Conservation (phyloP, 37 sponge, comb jelly and placozoan species). For the Axinella damicornis region DNA sequence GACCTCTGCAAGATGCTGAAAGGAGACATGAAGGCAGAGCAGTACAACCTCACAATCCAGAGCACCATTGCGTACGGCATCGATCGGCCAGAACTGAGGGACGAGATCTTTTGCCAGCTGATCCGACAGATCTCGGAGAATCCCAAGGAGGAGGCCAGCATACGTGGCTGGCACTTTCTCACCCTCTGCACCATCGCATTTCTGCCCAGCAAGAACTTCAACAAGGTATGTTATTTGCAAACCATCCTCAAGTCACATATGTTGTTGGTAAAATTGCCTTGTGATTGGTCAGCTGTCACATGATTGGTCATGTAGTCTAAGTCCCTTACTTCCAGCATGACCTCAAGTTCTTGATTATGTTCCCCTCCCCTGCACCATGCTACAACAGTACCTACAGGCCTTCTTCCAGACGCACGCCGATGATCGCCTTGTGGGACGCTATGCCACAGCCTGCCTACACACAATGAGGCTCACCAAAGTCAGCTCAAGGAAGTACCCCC, state of each 20-base stretch:
- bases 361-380: not conserved
- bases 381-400: constrained; percentile 86
- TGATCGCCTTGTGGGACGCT: constrained; percentile 51
- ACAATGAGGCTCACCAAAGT: constrained; percentile 81
- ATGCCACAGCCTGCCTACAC: constrained; percentile 76
- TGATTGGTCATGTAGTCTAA: not conserved
- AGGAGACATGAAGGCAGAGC: constrained; percentile 86
- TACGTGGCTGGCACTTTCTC: constrained; percentile 90
- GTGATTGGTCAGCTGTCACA: too few relatives aligned
- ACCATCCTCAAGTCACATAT: too few relatives aligned
- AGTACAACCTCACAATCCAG: constrained; percentile 87
- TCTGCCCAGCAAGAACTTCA: constrained; percentile 89
- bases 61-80: constrained; percentile 95
- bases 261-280: too few relatives aligned
- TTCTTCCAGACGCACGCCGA: constrained; percentile 60
- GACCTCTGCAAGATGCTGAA: constrained; percentile 85
- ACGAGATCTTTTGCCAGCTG: constrained; percentile 95
- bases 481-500: constrained; percentile 78
- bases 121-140: constrained; percentile 92
- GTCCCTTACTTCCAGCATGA: too few relatives aligned
- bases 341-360: too few relatives aligned
- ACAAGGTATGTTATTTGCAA: constrained; percentile 74
- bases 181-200: constrained; percentile 90
- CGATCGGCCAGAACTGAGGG: constrained; percentile 90
- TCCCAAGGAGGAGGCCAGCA: constrained; percentile 73